phyloP scores from a whole-genome alignment of 2,113 vertebrate species.

The Camelus dromedarius region DNA sequence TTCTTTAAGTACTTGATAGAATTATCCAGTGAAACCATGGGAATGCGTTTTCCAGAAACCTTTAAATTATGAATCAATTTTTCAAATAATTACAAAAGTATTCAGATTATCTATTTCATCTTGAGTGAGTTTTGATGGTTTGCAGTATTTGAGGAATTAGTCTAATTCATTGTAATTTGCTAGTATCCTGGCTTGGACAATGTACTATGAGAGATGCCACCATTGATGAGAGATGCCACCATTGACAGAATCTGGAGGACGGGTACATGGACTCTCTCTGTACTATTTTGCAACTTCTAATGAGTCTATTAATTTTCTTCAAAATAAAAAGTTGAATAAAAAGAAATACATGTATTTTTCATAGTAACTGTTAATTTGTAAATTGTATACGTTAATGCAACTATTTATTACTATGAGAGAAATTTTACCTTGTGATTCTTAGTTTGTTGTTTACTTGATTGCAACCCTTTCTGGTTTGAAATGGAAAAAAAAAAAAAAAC shows the following conservation, averaged over 20 bases:
- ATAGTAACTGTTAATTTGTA: not conserved
- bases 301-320: not conserved
- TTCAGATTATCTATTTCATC: not conserved
- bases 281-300: not conserved
- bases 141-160: not conserved
- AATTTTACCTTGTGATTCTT: not conserved
- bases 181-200: not conserved
- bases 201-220: not conserved
- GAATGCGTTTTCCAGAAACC: not conserved
- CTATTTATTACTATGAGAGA: not conserved
- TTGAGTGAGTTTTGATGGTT: not conserved
- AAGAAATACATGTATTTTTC: not conserved
- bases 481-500: not conserved
- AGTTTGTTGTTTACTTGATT: not conserved
- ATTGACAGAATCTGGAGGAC: not conserved
- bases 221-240: not conserved
- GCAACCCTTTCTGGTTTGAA: not conserved
- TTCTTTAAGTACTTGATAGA: not conserved
- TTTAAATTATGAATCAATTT: conserved; percentile 24
- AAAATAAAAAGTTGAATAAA: not conserved
- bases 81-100: not conserved
- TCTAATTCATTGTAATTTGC: not conserved
- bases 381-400: conserved; percentile 7
- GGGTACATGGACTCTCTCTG: not conserved
- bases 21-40: not conserved